Base-by-base conservation (phyloP, 2,888 invertebrate species). In the Prionchulus punctatus region DNA sequence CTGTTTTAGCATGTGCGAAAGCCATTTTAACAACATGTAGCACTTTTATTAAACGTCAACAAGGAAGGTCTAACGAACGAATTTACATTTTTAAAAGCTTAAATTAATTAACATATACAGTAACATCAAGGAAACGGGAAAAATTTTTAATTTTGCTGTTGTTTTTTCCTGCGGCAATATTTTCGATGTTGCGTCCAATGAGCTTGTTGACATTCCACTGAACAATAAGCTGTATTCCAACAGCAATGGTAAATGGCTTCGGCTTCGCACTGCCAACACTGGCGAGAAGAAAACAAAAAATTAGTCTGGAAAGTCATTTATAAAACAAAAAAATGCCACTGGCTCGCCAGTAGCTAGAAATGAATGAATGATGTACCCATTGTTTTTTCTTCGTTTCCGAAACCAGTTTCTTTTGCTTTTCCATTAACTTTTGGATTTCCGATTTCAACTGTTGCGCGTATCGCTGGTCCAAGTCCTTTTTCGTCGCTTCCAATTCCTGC, bases 231-330 rank as follows among this genome's bases (percentile, higher is more conserved):
- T 1, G 86, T 87, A 69, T 84, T 85, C 82, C 86, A 86, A 70
- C 88, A 88, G 70, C 87, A 88, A 70, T 86, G 84, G 67, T 86
- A 86, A 68, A 84, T 84, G 1, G 87, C 87, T 71, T 86, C 85
- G 59, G 81, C 78, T 64, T 85, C 82, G 68, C 87, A 87, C 69
- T 83, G 80, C 70, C 80, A 84, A 75, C 86, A 87, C 86, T 85
- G 71, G 54, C 77, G n/a, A 54, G 47, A 58, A 59, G 45, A 23
- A 30, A 18, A 43, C 59, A 60, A 55, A 61, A 36, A 36, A 36
- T 36, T 36, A 7, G 36, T 12, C 36, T 12, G 36, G 36, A 36
- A 62, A 57, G 60, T 60, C n/a, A 36, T 7, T 7, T 18, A 36
- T 63, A 63, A 58, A 63, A 64, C 28, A 23, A 7, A 51, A 51